Evolutionary conservation across 2,888 invertebrate species (phyloP).

Genomic region (Lottia gigantea): DNA sequence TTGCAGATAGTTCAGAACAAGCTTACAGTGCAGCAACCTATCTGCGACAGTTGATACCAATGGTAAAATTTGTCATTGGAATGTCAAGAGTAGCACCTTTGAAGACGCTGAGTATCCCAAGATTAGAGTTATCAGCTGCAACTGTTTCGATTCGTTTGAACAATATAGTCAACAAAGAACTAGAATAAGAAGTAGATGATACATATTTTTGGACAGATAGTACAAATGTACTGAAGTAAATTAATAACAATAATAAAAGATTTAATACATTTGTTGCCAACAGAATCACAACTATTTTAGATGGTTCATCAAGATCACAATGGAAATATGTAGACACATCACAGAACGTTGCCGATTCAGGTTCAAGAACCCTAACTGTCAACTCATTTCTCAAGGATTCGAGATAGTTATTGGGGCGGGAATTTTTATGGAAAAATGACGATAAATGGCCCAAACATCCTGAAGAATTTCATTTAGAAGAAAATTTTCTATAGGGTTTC

Average conservation of each 20-base stretch:
- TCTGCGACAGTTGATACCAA: not conserved
- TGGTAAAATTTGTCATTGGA: slow-evolving; percentile 13
- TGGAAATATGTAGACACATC: slow-evolving; percentile 30
- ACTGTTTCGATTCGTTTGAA: slow-evolving; percentile 11
- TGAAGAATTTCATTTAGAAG: not conserved
- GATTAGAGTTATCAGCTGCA: slow-evolving; percentile 21
- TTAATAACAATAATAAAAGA: slow-evolving; percentile 8
- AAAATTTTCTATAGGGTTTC: not conserved
- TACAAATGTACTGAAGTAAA: slow-evolving; percentile 18
- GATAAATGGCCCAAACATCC: not conserved
- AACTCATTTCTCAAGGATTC: slow-evolving; percentile 13
- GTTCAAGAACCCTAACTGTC: slow-evolving; percentile 8
- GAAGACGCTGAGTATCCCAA: slow-evolving; percentile 16
- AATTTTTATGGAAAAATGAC: slow-evolving; percentile 23
- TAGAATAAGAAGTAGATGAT: slow-evolving; percentile 4
- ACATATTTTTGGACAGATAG: slow-evolving; percentile 22
- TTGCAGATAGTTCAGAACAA: slow-evolving; percentile 18
- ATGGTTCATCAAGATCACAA: slow-evolving; percentile 9
- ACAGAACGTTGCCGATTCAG: slow-evolving; percentile 31
- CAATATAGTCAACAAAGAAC: not conserved
- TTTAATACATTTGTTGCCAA: slow-evolving; percentile 16
- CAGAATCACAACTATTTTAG: slow-evolving; percentile 5
- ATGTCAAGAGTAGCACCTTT: slow-evolving; percentile 18
- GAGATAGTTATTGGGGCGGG: slow-evolving; percentile 30
- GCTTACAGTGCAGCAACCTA: slow-evolving; percentile 18